Evolutionary conservation across 2,113 vertebrate genomes (phyloP).

Genomic region (Synodontis membranacea): DNA sequence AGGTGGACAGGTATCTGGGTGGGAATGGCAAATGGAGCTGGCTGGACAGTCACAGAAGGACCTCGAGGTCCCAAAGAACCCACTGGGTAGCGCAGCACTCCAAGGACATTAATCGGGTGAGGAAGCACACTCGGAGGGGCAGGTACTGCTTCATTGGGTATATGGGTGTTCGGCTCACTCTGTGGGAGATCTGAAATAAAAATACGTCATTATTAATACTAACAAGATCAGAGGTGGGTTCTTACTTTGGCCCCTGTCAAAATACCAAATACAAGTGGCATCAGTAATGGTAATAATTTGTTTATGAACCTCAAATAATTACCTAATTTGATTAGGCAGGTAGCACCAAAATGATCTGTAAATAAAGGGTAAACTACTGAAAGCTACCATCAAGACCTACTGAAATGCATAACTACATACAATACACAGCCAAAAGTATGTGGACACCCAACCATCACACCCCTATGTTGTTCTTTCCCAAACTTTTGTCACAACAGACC

Average conservation of each 20-base stretch:
- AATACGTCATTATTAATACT: not conserved
- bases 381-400: not conserved
- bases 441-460: not conserved
- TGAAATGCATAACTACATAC: not conserved
- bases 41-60: slow-evolving; percentile 80
- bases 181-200: slow-evolving; percentile 78
- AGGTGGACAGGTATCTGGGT: slow-evolving; percentile 86
- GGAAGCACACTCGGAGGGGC: slow-evolving; percentile 79
- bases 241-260: not conserved
- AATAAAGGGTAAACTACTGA: not conserved
- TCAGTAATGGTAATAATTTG: not conserved
- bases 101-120: slow-evolving; percentile 79
- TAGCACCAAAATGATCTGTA: not conserved
- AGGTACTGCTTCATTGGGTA: slow-evolving; percentile 79
- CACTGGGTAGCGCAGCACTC: slow-evolving; percentile 55
- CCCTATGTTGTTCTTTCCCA: no score
- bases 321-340: not conserved
- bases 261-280: not conserved
- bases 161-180: slow-evolving; percentile 78
- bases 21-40: slow-evolving; percentile 77
- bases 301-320: not conserved
- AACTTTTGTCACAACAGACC: no score
- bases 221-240: not conserved
- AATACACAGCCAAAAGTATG: not conserved
- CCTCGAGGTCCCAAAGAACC: slow-evolving; percentile 79